phyloP scores from a whole-genome alignment of 2,888 invertebrate species.

The Griposia aprilina region DNA sequence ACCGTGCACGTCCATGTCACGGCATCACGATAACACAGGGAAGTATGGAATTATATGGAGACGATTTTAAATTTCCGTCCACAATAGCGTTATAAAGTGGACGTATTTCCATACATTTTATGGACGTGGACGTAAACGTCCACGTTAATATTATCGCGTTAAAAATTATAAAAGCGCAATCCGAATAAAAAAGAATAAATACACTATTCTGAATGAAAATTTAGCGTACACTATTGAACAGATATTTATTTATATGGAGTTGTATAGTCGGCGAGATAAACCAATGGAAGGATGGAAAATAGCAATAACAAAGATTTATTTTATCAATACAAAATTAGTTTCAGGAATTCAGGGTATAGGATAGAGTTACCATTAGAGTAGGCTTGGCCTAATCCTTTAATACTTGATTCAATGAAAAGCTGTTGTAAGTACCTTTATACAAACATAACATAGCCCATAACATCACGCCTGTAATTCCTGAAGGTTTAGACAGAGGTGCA shows the following conservation, averaged over 20 bases:
- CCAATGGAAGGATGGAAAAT: background rate
- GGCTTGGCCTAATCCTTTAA: background rate
- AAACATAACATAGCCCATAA: background rate
- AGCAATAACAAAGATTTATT: background rate
- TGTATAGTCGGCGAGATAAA: conserved; percentile 28
- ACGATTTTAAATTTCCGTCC: background rate
- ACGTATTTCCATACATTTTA: background rate
- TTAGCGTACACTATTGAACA: conserved; percentile 49
- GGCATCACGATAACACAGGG: no score
- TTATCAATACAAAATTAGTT: background rate
- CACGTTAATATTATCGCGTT: background rate
- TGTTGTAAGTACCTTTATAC: background rate
- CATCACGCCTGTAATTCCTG: no score
- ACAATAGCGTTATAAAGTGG: background rate
- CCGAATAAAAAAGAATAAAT: conserved; percentile 45
- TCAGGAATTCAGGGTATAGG: background rate
- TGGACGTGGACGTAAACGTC: background rate
- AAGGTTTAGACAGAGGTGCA: no score
- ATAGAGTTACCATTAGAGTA: background rate
- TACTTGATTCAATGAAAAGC: background rate
- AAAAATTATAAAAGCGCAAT: background rate
- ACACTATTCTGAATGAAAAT: conserved; percentile 44
- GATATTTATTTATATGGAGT: conserved; percentile 49
- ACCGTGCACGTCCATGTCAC: background rate
- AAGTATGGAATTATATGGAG: background rate